Base-by-base conservation (phyloP, 1,140 invertebrate genomes). In the Drosophila paulistorum region DNA sequence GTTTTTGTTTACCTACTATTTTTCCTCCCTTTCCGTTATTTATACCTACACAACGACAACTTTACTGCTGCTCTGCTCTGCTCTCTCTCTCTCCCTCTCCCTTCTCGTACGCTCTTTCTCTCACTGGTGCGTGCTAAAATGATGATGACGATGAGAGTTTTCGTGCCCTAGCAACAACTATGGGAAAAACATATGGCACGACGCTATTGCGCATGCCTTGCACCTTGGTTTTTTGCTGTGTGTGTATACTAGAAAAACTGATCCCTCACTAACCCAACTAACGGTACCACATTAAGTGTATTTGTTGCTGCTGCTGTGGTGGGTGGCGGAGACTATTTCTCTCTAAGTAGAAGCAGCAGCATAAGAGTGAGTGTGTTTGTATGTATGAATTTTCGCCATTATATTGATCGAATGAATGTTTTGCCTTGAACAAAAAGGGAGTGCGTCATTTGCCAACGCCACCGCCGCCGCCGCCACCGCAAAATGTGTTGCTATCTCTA, bases 221-320 rank as follows among this genome's bases (percentile, higher is more conserved):
- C 76, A 79, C 83, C 80, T 77, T 85, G 68, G 79, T 81, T 23
- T 63, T 58, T 57, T 11, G 20, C n/a, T n/a, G 20, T 23, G 64
- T 81, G 71, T 72, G 74, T 84, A 89, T 83, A 84, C 77, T 76
- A 70, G 77, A 82, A 79, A 80, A 83, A 89, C 83, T 89, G 83
- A 87, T 87, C 83, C 83, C 83, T 89, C 68, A 69, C 77, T 89
- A 65, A 69, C 77, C 33, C 48, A 71, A 68, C 76, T 86, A 86
- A 86, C 83, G 83, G 83, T 83, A 69, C 75, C 65, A 62, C 39
- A 62, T 11, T 39, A 20, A 42, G 45, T 45, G 23, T 68, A 13
- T 11, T 39, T 23, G 60, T 45, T 14, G 60, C 7, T 39, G 37
- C 37, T 35, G 30, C 14, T 30, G 30, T 65, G 63, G 64, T 78